A percentile compares a stretch with the other conserved stretches of the same genome.
Conservation (phyloP, 2,888 invertebrate species). For the Piscicola geometra region DNA sequence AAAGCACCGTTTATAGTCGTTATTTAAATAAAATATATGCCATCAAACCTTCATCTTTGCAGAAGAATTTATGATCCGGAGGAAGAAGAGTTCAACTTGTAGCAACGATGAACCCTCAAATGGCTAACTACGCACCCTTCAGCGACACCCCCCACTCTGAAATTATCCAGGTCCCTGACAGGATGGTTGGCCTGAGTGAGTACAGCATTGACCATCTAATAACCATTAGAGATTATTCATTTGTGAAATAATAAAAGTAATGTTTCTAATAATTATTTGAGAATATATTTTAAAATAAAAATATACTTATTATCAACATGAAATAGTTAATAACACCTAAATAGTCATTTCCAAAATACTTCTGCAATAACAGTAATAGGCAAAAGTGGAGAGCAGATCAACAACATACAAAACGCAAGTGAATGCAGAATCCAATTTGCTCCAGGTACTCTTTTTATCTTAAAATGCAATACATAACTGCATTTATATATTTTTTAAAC, state of each 20-base stretch:
- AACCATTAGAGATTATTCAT: too few relatives aligned
- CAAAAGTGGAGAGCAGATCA: constrained; percentile 91
- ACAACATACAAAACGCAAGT: constrained; percentile 84
- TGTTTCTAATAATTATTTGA: too few relatives aligned
- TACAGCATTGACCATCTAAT: too few relatives aligned
- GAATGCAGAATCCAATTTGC: constrained; percentile 97
- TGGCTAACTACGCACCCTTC: constrained; percentile 14
- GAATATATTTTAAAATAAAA: too few relatives aligned
- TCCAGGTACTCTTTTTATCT: too few relatives aligned
- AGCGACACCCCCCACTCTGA: constrained; percentile 29
- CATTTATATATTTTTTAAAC: neutral
- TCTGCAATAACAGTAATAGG: constrained; percentile 71
- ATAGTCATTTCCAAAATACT: neutral
- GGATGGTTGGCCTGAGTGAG: constrained; percentile 88
- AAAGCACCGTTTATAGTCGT: too few relatives aligned
- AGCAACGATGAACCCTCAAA: constrained; percentile 15
- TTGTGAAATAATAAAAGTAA: too few relatives aligned
- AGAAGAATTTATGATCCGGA: neutral
- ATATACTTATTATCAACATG: too few relatives aligned
- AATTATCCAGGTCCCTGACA: constrained; percentile 76
- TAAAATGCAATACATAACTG: too few relatives aligned
- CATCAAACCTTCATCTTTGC: too few relatives aligned
- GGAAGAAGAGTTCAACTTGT: neutral
- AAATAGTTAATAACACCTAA: neutral
- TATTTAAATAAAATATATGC: too few relatives aligned